Conservation (phyloP, 2,797 vertebrate genomes). For the Erpetoichthys calabaricus region DNA sequence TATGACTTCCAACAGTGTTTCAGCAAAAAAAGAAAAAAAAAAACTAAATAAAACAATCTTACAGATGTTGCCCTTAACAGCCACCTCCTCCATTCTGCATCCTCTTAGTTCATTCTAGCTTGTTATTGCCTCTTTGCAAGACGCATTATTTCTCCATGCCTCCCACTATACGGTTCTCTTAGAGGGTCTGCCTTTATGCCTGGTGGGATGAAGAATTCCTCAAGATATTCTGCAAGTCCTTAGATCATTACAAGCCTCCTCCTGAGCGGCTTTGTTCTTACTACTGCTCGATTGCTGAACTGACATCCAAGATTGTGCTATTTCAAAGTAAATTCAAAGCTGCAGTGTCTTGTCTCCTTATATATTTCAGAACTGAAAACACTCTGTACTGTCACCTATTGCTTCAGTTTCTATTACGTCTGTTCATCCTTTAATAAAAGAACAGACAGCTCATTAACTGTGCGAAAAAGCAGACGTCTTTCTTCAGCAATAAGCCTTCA, state of each 20-base stretch:
- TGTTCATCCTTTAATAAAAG: slow-evolving; percentile 38
- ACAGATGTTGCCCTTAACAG: slow-evolving; percentile 44
- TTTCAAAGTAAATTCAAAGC: slow-evolving; percentile 31
- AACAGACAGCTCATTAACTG: slow-evolving; percentile 34
- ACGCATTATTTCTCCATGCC: slow-evolving; percentile 37
- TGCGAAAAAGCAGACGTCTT: slow-evolving; percentile 20
- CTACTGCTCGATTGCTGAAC: slow-evolving; percentile 25
- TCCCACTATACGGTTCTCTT: slow-evolving; percentile 35
- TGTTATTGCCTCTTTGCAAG: slow-evolving; percentile 25
- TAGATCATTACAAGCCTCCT: slow-evolving; percentile 27
- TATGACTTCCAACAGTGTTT: slow-evolving; percentile 6
- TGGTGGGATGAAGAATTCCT: slow-evolving; percentile 32
- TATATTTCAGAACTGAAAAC: slow-evolving; percentile 32
- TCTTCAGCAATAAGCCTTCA: not conserved
- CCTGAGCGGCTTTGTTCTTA: slow-evolving; percentile 20
- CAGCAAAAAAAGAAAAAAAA: slow-evolving; percentile 12
- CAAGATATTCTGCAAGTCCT: slow-evolving; percentile 29
- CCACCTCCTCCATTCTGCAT: slow-evolving; percentile 39
- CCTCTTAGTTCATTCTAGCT: slow-evolving; percentile 38
- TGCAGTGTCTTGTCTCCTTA: slow-evolving; percentile 19
- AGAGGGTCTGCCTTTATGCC: slow-evolving; percentile 26
- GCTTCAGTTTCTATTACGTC: slow-evolving; percentile 24
- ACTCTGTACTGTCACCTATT: slow-evolving; percentile 26
- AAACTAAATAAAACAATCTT: slow-evolving; percentile 35
- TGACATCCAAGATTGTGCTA: slow-evolving; percentile 28